Base-by-base conservation (phyloP, 2,113 vertebrate genomes). In the Sapayoa aenigma region DNA sequence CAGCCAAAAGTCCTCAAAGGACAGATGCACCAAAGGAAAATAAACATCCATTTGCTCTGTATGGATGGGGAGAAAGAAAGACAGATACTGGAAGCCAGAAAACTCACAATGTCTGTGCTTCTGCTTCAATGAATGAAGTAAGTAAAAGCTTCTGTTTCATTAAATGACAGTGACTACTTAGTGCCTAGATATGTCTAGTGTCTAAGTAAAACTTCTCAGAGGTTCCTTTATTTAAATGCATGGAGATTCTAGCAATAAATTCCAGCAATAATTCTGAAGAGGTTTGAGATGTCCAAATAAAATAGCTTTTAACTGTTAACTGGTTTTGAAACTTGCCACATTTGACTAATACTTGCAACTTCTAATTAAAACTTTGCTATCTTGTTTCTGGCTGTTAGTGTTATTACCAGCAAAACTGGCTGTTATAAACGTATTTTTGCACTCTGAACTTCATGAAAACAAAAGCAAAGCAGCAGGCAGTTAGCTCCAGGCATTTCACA, bases 91-190 rank as follows among this genome's bases (percentile, higher is more conserved):
- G 99, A 14, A 97, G 95, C 80, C 99, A 98, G 65, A 99, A 98
- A 95, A 99, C 99, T 2, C 98, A 99, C 96, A 99, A 99, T 1
- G 99, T 99, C 30, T 96, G 98, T 14, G 98, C 99, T n/a, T 98
- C 97, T 14, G 98, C 99, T 65, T 98, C 99, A 0, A 98, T 96
- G 7, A 98, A 96, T 3, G 98, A 99, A 98, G 99, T 99, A 94
- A 94, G 97, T 75, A 24, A 62, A 81, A 90, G 30, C 42, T 86
- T 22, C 37, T 73, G 7, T 42, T 86, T 62, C 1, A 4, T 46
- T 80, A 22, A 73, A 74, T 46, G 33, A 47, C 5, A 13, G 44
- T 9, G 56, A 42, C 52, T 60, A 5, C 31, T 27, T 50, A 31
- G 17, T 58, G 55, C 39, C 14, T 63, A 27, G 15, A 6, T 35